Conservation (phyloP, 1,140 invertebrate species). For the Procambarus virginalis region DNA sequence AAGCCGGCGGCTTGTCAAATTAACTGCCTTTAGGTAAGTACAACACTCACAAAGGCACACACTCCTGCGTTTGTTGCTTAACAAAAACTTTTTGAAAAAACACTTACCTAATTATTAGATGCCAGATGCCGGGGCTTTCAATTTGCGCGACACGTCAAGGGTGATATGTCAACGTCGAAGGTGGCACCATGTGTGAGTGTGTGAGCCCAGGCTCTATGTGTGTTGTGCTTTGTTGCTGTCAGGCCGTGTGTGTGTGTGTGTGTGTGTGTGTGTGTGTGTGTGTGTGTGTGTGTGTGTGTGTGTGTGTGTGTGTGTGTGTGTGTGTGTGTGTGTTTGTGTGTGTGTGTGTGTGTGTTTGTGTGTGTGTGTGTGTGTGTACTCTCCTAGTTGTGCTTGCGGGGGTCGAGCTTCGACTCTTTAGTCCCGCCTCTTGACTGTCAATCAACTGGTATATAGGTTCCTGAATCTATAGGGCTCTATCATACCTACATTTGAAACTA, state of each 20-base stretch:
- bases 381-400: too few relatives aligned
- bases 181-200: slow-evolving; percentile 42
- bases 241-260: slow-evolving; percentile 10
- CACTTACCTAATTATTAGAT: slow-evolving; percentile 45
- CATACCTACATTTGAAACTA: too few relatives aligned
- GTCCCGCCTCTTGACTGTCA: too few relatives aligned
- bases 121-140: slow-evolving; percentile 50
- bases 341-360: neutral
- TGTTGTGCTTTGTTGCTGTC: slow-evolving; percentile 55
- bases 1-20: too few relatives aligned
- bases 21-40: too few relatives aligned
- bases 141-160: slow-evolving; percentile 53
- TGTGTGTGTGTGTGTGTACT: neutral
- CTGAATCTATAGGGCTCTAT: too few relatives aligned
- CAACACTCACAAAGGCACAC: neutral
- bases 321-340: neutral
- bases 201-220: slow-evolving; percentile 21
- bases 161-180: slow-evolving; percentile 43
- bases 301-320: neutral
- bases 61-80: neutral
- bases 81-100: slow-evolving; percentile 8
- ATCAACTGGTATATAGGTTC: too few relatives aligned
- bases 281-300: slow-evolving; percentile 17
- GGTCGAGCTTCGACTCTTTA: too few relatives aligned
- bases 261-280: slow-evolving; percentile 14